Conservation (phyloP, 2,113 vertebrate species). For the Barnardius zonarius region DNA sequence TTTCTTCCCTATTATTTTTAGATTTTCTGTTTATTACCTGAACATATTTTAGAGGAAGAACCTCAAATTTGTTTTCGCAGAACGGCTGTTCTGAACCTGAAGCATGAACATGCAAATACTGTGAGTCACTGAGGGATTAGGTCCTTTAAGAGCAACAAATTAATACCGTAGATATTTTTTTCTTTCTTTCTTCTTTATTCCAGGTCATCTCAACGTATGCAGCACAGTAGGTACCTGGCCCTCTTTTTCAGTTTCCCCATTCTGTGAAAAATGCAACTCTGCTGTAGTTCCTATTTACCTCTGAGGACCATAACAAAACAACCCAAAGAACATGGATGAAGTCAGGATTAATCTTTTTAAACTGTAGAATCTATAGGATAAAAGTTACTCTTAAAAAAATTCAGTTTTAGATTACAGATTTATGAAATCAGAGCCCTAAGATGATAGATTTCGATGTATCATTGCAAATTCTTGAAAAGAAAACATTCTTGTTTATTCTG, state of each 20-base stretch:
- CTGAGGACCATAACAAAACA: not conserved
- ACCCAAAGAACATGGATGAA: not conserved
- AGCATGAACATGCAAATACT: not conserved
- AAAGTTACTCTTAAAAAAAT: not conserved
- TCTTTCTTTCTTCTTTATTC: not conserved
- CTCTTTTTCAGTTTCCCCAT: not conserved
- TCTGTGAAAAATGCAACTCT: not conserved
- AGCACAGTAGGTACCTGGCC: not conserved
- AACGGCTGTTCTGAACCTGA: not conserved
- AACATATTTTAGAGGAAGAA: not conserved
- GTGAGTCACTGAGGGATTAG: not conserved
- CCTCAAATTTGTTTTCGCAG: not conserved
- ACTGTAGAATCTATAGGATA: not conserved
- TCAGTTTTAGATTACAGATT: not conserved
- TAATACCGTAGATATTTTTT: not conserved
- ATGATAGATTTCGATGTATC: not conserved
- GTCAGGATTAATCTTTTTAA: not conserved
- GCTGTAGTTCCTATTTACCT: not conserved
- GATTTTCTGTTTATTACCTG: conserved; percentile 4
- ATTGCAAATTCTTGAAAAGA: not conserved
- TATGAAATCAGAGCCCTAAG: not conserved
- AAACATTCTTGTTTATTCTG: not conserved
- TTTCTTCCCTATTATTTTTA: not conserved
- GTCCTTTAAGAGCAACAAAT: not conserved
- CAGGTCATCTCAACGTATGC: not conserved